These are phyloP conservation scores for Penaeus indicus DNA, from an alignment of 1,140 invertebrate genomes.

Conservation along the genomic window DNA sequence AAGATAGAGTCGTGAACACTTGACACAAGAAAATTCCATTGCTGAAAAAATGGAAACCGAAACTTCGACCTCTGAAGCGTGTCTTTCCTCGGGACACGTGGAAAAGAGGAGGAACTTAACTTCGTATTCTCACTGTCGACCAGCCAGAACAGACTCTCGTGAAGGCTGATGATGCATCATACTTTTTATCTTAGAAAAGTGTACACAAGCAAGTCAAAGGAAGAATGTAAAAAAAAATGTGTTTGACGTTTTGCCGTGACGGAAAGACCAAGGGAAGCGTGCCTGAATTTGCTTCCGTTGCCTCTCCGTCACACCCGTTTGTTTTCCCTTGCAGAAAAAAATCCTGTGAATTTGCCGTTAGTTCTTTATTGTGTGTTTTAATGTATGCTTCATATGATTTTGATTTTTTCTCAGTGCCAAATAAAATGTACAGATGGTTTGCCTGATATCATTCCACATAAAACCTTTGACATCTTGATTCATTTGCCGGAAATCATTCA, in stretches of 20 bases:
- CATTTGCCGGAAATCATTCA: neutral
- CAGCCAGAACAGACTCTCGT: conserved; percentile 21
- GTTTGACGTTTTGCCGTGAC: conserved; percentile 30
- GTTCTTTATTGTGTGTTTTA: conserved; percentile 44
- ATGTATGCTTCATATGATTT: conserved; percentile 24
- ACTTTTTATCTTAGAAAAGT: neutral
- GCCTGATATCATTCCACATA: conserved; percentile 60
- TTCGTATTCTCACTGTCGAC: conserved; percentile 27
- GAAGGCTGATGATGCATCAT: conserved; percentile 45
- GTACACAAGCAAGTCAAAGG: conserved; percentile 41
- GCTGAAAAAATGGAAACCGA: neutral
- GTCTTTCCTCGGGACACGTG: conserved; percentile 11
- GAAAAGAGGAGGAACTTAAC: conserved; percentile 19
- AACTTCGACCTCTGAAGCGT: conserved; percentile 30
- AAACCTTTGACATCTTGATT: conserved; percentile 10
- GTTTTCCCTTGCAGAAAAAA: conserved; percentile 47
- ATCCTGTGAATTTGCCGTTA: conserved; percentile 11
- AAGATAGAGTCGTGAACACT: conserved; percentile 41
- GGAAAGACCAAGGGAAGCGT: conserved; percentile 20
- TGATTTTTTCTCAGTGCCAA: conserved; percentile 51
- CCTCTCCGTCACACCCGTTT: conserved; percentile 37
- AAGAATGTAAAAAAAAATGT: conserved; percentile 24
- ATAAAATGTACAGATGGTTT: conserved; percentile 56
- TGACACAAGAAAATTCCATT: neutral
- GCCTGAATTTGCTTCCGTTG: conserved; percentile 39